These are phyloP conservation scores for Microctenopoma steveboyesi DNA, from an alignment of 2,797 vertebrate species.

Conservation along the genomic window DNA sequence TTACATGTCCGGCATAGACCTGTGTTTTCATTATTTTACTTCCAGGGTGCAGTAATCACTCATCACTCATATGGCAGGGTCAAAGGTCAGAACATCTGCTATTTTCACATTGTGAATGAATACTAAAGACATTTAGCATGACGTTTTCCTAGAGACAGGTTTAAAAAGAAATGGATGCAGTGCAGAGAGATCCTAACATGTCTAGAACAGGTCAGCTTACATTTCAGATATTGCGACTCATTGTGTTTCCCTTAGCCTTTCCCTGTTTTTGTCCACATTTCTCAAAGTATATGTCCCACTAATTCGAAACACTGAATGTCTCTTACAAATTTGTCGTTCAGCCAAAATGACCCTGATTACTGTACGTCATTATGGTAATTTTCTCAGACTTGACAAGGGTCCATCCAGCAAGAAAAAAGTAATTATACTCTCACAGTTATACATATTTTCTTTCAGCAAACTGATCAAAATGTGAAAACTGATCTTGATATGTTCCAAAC, in stretches of 20 bases:
- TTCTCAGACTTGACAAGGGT: not conserved
- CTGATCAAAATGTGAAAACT: too few relatives aligned
- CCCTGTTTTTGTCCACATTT: not conserved
- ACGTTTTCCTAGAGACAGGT: not conserved
- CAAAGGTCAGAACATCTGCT: constrained; percentile 15
- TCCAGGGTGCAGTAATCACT: not conserved
- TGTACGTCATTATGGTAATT: not conserved
- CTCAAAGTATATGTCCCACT: not conserved
- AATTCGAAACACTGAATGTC: not conserved
- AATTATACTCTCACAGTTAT: constrained; percentile 1
- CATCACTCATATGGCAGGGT: constrained; percentile 15
- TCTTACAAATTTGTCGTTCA: not conserved
- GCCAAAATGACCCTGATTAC: not conserved
- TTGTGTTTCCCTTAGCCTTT: not conserved
- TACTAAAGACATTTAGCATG: not conserved
- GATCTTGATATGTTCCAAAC: too few relatives aligned
- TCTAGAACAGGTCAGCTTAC: not conserved
- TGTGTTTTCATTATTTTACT: constrained; percentile 31
- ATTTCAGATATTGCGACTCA: constrained; percentile 1
- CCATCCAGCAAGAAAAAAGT: not conserved
- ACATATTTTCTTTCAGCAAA: not conserved
- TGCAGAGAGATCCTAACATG: not conserved
- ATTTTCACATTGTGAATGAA: constrained; percentile 5
- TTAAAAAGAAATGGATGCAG: not conserved
- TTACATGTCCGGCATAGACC: constrained; percentile 36